These are phyloP conservation scores for Eugnorisma glareosa DNA, from an alignment of 2,888 invertebrate species.

Conservation along the genomic window DNA sequence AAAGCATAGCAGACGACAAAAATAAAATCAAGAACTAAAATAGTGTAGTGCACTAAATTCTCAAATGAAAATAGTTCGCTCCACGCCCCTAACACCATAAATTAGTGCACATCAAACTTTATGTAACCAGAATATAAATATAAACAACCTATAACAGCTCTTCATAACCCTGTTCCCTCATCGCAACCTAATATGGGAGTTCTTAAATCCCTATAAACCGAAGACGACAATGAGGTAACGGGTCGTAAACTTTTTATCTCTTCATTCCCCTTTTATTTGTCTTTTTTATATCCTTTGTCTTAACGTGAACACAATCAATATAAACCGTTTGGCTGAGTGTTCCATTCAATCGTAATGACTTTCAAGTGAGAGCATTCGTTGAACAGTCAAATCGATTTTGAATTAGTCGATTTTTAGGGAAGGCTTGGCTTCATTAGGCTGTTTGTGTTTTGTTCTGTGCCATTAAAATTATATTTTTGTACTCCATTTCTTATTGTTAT, in stretches of 20 bases:
- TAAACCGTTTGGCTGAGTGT: slow-evolving; percentile 68
- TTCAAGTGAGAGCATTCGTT: slow-evolving; percentile 54
- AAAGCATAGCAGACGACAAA: neutral
- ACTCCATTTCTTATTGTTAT: neutral
- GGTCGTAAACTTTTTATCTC: slow-evolving; percentile 89
- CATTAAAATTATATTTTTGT: neutral
- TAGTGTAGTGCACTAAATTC: neutral
- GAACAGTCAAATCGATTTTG: slow-evolving; percentile 60
- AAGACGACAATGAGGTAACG: slow-evolving; percentile 81
- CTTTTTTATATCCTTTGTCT: slow-evolving; percentile 81
- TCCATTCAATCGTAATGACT: slow-evolving; percentile 59
- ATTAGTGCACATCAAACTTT: neutral
- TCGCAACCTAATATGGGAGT: slow-evolving; percentile 77
- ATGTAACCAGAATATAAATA: neutral
- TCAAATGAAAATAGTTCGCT: neutral
- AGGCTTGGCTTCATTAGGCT: slow-evolving; percentile 6
- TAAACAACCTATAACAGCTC: slow-evolving; percentile 35
- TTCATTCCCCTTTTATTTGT: slow-evolving; percentile 78
- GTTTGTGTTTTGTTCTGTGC: slow-evolving; percentile 23
- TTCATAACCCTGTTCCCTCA: slow-evolving; percentile 62
- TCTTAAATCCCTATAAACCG: slow-evolving; percentile 84
- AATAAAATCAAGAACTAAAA: neutral
- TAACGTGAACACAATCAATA: slow-evolving; percentile 71
- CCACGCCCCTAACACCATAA: too few species aligned
- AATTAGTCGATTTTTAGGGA: slow-evolving; percentile 53